Percentiles rank a stretch among this genome's conserved stretches.
Evolutionary conservation across 2,888 invertebrate species (phyloP).

Genomic region (Strigamia crassipes): DNA sequence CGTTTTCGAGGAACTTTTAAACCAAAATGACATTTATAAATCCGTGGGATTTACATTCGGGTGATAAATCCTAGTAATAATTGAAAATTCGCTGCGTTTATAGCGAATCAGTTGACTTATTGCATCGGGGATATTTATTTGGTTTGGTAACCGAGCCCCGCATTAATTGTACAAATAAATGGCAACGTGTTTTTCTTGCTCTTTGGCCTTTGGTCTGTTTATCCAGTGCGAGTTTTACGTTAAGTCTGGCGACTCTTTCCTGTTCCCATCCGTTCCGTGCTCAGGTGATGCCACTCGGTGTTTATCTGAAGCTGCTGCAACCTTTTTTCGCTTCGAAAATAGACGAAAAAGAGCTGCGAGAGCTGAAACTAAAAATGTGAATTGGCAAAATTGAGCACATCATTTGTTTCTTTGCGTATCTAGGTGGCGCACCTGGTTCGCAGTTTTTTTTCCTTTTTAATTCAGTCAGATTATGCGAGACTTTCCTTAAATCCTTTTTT

Average conservation of each 20-base stretch:
- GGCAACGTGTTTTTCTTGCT: not conserved
- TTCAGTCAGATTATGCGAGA: not conserved
- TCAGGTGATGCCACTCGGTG: not conserved
- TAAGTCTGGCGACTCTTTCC: not conserved
- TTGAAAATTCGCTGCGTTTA: too few species aligned
- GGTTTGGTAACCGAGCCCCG: not conserved
- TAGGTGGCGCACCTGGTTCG: not conserved
- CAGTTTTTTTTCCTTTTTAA: not conserved
- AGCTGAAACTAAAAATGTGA: too few species aligned
- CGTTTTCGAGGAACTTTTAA: too few species aligned
- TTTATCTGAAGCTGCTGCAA: not conserved
- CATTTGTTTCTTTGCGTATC: conserved; percentile 21
- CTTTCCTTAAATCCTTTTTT: not conserved
- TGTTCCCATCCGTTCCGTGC: not conserved
- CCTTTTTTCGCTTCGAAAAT: not conserved
- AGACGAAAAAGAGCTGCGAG: not conserved
- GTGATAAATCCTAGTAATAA: too few species aligned
- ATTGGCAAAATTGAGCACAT: not conserved
- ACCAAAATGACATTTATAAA: too few species aligned
- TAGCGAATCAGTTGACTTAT: too few species aligned
- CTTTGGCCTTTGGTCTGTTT: conserved; percentile 42
- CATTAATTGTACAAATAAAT: conserved; percentile 20
- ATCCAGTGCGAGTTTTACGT: not conserved
- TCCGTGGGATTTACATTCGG: too few species aligned
- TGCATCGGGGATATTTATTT: not conserved